Percentiles rank a stretch among this genome's conserved stretches.
Evolutionary conservation across 1,140 invertebrate genomes (phyloP).

Genomic region (Elymnias hypermnestra): DNA sequence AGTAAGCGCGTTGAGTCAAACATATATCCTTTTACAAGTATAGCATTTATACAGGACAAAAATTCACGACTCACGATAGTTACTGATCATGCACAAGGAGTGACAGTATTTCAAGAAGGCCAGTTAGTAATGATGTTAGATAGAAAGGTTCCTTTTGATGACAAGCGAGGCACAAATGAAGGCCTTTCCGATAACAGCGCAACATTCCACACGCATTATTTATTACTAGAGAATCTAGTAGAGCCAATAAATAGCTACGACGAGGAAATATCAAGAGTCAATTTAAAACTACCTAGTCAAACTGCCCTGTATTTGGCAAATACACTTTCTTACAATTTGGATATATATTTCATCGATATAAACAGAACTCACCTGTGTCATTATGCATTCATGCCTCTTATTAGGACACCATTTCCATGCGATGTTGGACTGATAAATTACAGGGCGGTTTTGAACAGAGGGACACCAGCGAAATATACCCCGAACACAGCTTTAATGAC

Average conservation of each 20-base stretch:
- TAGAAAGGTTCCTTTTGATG: constrained; percentile 88
- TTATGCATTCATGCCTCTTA: constrained; percentile 47
- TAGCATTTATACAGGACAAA: constrained; percentile 89
- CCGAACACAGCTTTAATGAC: constrained; percentile 39
- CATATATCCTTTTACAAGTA: constrained; percentile 91
- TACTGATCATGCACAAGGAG: constrained; percentile 90
- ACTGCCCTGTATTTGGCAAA: constrained; percentile 84
- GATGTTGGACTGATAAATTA: constrained; percentile 50
- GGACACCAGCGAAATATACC: constrained; percentile 15
- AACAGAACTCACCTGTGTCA: constrained; percentile 36
- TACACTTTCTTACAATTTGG: constrained; percentile 83
- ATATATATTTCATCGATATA: constrained; percentile 83
- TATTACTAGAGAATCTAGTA: constrained; percentile 84
- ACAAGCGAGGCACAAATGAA: constrained; percentile 90
- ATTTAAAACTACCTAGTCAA: constrained; percentile 77
- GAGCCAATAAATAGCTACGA: constrained; percentile 23
- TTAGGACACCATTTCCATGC: constrained; percentile 51
- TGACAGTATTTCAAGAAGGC: constrained; percentile 87
- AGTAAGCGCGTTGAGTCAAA: constrained; percentile 85
- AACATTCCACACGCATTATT: constrained; percentile 87
- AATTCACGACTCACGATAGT: constrained; percentile 84
- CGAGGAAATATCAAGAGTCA: constrained; percentile 25
- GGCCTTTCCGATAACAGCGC: constrained; percentile 91
- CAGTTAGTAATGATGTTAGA: constrained; percentile 93
- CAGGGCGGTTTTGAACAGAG: constrained; percentile 35